Evolutionary conservation across 2,888 invertebrate genomes (phyloP).

Genomic region (Sussaba pulchella): DNA sequence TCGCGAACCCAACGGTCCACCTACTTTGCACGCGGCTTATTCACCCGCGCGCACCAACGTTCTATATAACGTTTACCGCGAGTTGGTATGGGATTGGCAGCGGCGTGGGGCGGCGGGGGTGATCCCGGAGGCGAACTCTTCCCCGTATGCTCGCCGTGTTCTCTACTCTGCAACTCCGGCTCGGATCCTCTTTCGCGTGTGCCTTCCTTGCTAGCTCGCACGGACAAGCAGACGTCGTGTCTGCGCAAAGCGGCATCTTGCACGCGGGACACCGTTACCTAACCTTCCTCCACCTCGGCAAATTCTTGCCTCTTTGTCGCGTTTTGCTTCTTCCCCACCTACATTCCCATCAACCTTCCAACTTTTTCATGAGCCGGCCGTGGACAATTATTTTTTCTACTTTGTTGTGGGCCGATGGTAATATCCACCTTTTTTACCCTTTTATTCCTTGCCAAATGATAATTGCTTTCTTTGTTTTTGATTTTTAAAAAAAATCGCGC

Average conservation of each 20-base stretch:
- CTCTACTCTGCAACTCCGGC: constrained; percentile 54
- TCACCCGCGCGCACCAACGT: constrained; percentile 57
- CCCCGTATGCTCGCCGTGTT: constrained; percentile 46
- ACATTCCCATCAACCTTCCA: constrained; percentile 56
- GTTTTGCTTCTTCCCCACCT: constrained; percentile 58
- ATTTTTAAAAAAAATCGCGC: no score
- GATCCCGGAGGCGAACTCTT: constrained; percentile 58
- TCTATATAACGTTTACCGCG: constrained; percentile 69
- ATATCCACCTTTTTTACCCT: no score
- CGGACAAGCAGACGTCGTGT: constrained; percentile 77
- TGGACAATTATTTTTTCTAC: no score
- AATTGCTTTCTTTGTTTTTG: no score
- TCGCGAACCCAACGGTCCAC: constrained; percentile 55
- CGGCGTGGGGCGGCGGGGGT: constrained; percentile 34
- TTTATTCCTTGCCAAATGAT: no score
- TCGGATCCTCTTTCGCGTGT: not conserved
- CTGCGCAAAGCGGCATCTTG: constrained; percentile 77
- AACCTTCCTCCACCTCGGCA: constrained; percentile 75
- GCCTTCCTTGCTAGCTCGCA: constrained; percentile 55
- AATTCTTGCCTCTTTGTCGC: constrained; percentile 37
- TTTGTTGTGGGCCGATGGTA: no score
- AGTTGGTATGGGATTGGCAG: constrained; percentile 58
- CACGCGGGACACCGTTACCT: constrained; percentile 80
- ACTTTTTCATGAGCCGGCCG: constrained; percentile 65
- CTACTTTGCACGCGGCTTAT: constrained; percentile 62